Base-by-base conservation (phyloP, 2,113 vertebrate genomes). In the Mohoua ochrocephala region DNA sequence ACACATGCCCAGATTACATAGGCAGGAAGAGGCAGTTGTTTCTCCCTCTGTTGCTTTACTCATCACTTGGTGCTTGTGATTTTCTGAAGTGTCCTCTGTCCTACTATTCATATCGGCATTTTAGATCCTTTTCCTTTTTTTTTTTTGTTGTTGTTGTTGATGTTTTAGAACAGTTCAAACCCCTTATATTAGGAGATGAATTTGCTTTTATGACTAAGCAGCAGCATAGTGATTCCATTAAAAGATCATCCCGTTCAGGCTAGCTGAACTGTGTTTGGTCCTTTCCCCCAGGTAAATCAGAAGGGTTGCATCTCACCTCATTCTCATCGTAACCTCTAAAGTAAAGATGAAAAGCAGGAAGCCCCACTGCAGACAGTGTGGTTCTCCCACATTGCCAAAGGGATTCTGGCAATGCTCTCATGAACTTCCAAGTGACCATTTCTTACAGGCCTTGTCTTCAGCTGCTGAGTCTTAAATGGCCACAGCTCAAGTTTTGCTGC, bases 181-280 rank as follows among this genome's bases (percentile, higher is more conserved):
- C 33, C 37, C 33, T 84, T 47, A 8, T 20, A 56, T 88, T 89
- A 78, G 35, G 31, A 86, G 70, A 87, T 59, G 83, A 84, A 23
- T 94, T 91, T 84, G 24, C 20, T 93, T 92, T 95, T 95, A 87
- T 92, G 50, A 83, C 16, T 57, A 79, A 88, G 81, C 31, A 90
- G 24, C 52, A 69, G 42, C n/a, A 14, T 16, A 86, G 63, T 57
- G 47, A 80, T 78, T 92, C 61, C 39, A 37, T 78, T 56, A 69
- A 35, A 93, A 67, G 20, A 59, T 39, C 41, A 50, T 78, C 21
- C n/a, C n/a, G 2, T 85, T 76, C 59, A 52, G 37, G 27, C 52
- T 35, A 59, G 17, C 37, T 42, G 8, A 83, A 7, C 53, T 3
- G 0, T 18, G 4, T 79, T 84, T 59, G 35, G 27, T 63, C 39